Base-by-base conservation (phyloP, 2,888 invertebrate genomes). In the Eudiplozoon nipponicum region DNA sequence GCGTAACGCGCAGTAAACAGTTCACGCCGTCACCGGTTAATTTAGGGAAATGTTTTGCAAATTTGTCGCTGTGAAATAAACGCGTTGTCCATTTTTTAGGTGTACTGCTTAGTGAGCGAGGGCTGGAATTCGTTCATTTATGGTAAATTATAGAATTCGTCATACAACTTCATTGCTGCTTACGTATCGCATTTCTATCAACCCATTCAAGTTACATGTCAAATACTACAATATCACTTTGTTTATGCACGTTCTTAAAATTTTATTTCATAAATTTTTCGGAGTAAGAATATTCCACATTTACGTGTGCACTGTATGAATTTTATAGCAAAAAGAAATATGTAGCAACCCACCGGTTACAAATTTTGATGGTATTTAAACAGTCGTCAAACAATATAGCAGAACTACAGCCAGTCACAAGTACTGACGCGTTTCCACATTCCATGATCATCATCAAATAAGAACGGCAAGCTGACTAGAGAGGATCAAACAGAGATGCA, bases 191-290 rank as follows among this genome's bases (percentile, higher is more conserved):
- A 17, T 19, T n/a, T n/a, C n/a, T n/a, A n/a, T 36, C 26, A 22
- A 18, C 19, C 36, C n/a, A 18, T 19, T 2, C 3, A 2, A 4
- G 18, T 38, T 42, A n/a, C 22, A 43, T 7, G 3, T 17, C 20
- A 43, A 43, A 3, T 3, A 39, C 13, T 19, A 45, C 41, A 23
- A 28, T 26, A 35, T 49, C 47, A 18, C 35, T 29, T 21, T 55
- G 54, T 52, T 60, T 59, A 37, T 50, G 55, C 19, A 60, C 52
- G 48, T 61, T 61, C 47, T 59, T 57, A 46, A 54, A 55, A 11
- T 59, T 50, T 40, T 57, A 57, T 49, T 57, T 57, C 15, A 57
- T 55, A 0, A 50, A 49, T 44, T 58, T 56, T 0, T 61, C 54
- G 0, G 56, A 59, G 47, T 49, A 51, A 42, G 59, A 61, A 41